Base-by-base conservation (phyloP, 2,888 invertebrate species). In the Coremacera marginata region DNA sequence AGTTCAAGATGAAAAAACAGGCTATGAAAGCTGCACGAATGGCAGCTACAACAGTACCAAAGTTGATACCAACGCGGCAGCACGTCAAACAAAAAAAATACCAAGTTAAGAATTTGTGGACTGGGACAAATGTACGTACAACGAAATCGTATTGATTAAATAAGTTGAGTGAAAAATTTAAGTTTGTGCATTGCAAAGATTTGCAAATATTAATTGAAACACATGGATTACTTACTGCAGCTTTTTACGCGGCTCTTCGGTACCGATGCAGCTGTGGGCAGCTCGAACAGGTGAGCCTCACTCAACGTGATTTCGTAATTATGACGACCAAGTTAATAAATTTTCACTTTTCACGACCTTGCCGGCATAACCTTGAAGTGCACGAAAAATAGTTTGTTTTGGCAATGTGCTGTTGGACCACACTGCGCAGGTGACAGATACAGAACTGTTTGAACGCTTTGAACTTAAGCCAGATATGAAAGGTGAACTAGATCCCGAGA, bases 381-480 rank as follows among this genome's bases (percentile, higher is more conserved):
- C 85, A 8, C 87, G 87, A 16, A 88, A 88, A 78, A 83, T 89
- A 3, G 84, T 89, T 52, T 87, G 87, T 62, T 89, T 89, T 81
- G 89, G 89, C 31, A 89, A 89, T 77, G 87, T 88, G 72, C 77
- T 89, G 37, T 80, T 89, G 55, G 89, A 89, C 81, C 84, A 86
- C 8, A 83, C 86, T 4, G 83, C 88, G 3, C 80, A 83, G 65
- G 77, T 88, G 62, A 79, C 82, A 44, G 83, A 86, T 19, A 82
- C 85, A 5, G 84, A 88, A 11, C 75, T 89, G 34, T 81, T 89
- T n/a, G 80, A 85, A 16, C 85, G 84, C 0, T 85, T 85, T 74
- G 79, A 85, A 0, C 76, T 89, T 14, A 77, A 83, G 34, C 77
- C 85, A 77, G 88, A 87, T 52, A 81, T 84, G 57, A 87, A 87